Conservation (phyloP, 2,888 invertebrate species). For the Sarcophaga carnaria region DNA sequence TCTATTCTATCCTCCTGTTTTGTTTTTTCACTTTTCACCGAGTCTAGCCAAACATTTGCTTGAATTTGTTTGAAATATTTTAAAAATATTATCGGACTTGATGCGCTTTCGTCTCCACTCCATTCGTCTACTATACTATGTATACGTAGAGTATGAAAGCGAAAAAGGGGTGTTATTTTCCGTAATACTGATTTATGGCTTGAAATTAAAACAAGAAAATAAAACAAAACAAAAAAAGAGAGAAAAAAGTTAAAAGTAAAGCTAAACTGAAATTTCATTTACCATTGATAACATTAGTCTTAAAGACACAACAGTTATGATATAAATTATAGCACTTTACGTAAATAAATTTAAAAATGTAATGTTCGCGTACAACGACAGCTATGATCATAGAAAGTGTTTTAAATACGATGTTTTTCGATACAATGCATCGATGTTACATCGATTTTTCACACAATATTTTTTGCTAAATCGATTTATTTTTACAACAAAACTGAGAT, state of each 20-base stretch:
- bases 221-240: slow-evolving; percentile 17
- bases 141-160: not conserved
- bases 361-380: too few species aligned
- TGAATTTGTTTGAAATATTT: slow-evolving; percentile 49
- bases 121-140: not conserved
- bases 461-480: too few species aligned
- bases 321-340: not conserved
- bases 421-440: too few species aligned
- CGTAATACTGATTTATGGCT: slow-evolving; percentile 68
- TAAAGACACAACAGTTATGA: slow-evolving; percentile 35
- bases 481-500: too few species aligned
- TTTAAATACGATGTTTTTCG: too few species aligned
- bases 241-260: slow-evolving; percentile 41
- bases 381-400: too few species aligned
- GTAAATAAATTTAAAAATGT: not conserved
- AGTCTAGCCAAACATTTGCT: slow-evolving; percentile 6
- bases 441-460: too few species aligned
- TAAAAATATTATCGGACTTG: slow-evolving; percentile 44
- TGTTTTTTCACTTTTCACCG: not conserved
- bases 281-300: slow-evolving; percentile 64
- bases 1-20: not conserved
- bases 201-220: slow-evolving; percentile 32
- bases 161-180: slow-evolving; percentile 61
- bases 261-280: slow-evolving; percentile 63
- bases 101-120: not conserved